Evolutionary conservation across 2,888 invertebrate genomes (phyloP).

Genomic region (Dromius quadrimaculatus): DNA sequence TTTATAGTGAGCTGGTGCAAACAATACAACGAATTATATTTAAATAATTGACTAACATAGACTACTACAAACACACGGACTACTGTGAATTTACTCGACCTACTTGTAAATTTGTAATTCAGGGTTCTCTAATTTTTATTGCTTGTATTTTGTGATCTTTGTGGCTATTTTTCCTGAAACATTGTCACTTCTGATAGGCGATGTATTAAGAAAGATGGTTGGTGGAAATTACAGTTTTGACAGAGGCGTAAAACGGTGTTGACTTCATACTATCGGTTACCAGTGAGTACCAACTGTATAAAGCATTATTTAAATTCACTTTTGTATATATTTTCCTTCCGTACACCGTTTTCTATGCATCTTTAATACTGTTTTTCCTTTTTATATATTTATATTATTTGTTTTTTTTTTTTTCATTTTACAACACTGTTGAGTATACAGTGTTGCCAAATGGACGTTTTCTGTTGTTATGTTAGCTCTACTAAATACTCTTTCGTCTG

Average conservation of each 20-base stretch:
- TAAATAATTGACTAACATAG: conserved; percentile 30
- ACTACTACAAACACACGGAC: conserved; percentile 16
- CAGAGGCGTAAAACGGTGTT: conserved; percentile 10
- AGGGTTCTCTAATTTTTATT: conserved; percentile 23
- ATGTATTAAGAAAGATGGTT: conserved; percentile 28
- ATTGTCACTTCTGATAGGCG: conserved; percentile 17
- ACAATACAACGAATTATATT: conserved; percentile 57
- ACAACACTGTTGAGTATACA: conserved; percentile 21
- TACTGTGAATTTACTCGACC: conserved; percentile 29
- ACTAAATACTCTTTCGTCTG: conserved; percentile 12
- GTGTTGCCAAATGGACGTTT: conserved; percentile 16
- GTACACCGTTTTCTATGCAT: conserved; percentile 7
- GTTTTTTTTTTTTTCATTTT: conserved; percentile 15
- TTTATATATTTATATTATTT: conserved; percentile 28
- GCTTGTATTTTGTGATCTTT: conserved; percentile 28
- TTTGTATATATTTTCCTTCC: conserved; percentile 25
- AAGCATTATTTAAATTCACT: conserved; percentile 34
- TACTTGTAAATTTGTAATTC: conserved; percentile 32
- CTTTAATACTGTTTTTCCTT: conserved; percentile 11
- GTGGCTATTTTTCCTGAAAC: conserved; percentile 35
- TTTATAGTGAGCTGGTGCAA: conserved; percentile 61
- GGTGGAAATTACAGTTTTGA: conserved; percentile 1
- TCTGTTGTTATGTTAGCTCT: conserved; percentile 35
- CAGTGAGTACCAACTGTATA: conserved; percentile 37
- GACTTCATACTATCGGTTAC: conserved; percentile 32